Base-by-base conservation (phyloP, 2,113 vertebrate species). In the Chaenocephalus aceratus region DNA sequence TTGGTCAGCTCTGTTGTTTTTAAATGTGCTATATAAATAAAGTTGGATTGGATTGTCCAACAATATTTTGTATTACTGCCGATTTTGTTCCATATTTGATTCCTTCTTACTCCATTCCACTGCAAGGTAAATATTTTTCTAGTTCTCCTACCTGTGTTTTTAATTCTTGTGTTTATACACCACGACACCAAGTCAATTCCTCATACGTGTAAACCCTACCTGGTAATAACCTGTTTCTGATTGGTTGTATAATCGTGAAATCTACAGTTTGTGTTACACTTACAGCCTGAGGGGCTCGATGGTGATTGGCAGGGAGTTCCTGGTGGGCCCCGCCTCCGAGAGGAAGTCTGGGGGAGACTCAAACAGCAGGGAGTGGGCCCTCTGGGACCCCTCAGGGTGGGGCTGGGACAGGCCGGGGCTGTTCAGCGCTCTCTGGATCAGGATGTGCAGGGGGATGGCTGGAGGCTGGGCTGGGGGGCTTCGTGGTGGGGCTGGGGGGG, bases 251-350 rank as follows among this genome's bases (percentile, higher is more conserved):
- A 4, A 6, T 2, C 23, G 4, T 57, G 13, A n/a, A 3, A 9
- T 48, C n/a, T 2, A n/a, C 11, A 18, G 10, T 16, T 30, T 44
- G 34, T 26, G 41, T 52, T 10, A n/a, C 21, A 97, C 98, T 98
- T 91, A 99, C 98, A 98, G 97, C 95, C 97, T 96, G 51, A 99
- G 96, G 83, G 97, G 96, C 91, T 99, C 97, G 1, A 99, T 97
- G 90, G 97, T 97, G 92, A 98, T 83, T 0, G 97, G 97, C 63
- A 99, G 95, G 2, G 97, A 98, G 78, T 88, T 88, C 12, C 97
- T 93, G 2, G 45, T 2, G 61, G 79, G 88, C 6, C 67, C 82
- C 0, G 3, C 13, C 41, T 94, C 87, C 0, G 0, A 65, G 18
- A 96, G 91, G 26, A 96, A 86, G 1, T 90, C 94, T 1, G 94